Conservation (phyloP, 2,888 invertebrate genomes). For the Dynastes grantii region DNA sequence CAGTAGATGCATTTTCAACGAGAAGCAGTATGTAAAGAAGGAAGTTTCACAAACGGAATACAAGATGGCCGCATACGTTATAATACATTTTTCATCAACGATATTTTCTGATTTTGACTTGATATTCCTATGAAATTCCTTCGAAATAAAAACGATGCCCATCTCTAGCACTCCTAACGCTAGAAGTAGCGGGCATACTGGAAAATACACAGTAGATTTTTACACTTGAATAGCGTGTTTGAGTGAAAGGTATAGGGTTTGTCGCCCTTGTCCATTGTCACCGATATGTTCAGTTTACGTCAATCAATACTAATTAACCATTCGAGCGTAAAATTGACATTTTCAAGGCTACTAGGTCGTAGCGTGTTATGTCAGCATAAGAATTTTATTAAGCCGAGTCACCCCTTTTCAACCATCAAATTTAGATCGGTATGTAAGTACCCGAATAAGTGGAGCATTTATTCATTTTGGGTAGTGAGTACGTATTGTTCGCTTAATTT, state of each 20-base stretch:
- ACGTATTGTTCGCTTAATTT: no score
- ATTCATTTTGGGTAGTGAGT: no score
- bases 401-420: not conserved
- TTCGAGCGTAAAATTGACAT: constrained; percentile 34
- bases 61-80: no score
- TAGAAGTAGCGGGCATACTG: not conserved
- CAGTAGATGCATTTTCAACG: no score
- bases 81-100: no score
- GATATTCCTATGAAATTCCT: no score
- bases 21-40: no score
- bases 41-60: no score
- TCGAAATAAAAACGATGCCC: no score
- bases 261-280: constrained; percentile 21
- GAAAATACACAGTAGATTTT: not conserved
- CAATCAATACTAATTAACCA: constrained; percentile 35
- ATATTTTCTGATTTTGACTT: no score
- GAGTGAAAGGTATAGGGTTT: constrained; percentile 12
- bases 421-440: not conserved
- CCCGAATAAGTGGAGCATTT: no score
- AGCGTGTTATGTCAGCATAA: not conserved
- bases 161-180: no score
- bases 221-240: constrained; percentile 13
- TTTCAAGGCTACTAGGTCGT: constrained; percentile 36
- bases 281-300: constrained; percentile 4
- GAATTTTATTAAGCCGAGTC: not conserved